Base-by-base conservation (phyloP, 2,113 vertebrate genomes). In the Serinus canaria region DNA sequence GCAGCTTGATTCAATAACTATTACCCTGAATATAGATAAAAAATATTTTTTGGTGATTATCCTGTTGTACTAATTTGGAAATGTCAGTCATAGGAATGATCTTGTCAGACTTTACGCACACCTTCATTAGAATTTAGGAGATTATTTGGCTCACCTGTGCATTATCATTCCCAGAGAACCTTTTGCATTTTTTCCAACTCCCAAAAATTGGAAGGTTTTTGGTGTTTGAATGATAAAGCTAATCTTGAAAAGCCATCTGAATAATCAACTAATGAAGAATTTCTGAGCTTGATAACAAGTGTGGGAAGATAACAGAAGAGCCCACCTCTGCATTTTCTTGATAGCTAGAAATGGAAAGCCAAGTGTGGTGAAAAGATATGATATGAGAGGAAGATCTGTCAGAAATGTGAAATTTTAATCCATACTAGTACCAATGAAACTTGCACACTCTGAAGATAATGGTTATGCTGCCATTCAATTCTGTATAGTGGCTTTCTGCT, bases 161-260 rank as follows among this genome's bases (percentile, higher is more conserved):
- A 68, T 87, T 74, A 81, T 39, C 25, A 47, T 47, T 55, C 31
- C 22, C 59, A 10, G 14, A 24, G 84, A 87, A 69, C 7, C 9
- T 84, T 62, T 68, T 81, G 4, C 41, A n/a, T 46, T 3, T 72
- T 24, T 67, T 89, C 56, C 69, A 46, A 20, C 60, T 78, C 77
- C 82, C 30, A 24, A 92, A 92, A 94, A 64, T 62, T 33, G 15
- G 14, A 92, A 90, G 9, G 2, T 17, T 87, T 83, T 50, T 59
- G 41, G 37, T 52, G 41, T 86, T 83, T 85, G 24, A 90, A 90
- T 63, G 79, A 79, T 63, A 96, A 92, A 84, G 18, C 58, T 82
- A 92, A 86, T 95, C 87, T 94, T 82, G 78, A 92, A 30, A 95
- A 94, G 19, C 56, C 69, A 90, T 96, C 95, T 93, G 69, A 95